Conservation (phyloP, 2,113 vertebrate species). For the Calyptommatus sinebrachiatus region DNA sequence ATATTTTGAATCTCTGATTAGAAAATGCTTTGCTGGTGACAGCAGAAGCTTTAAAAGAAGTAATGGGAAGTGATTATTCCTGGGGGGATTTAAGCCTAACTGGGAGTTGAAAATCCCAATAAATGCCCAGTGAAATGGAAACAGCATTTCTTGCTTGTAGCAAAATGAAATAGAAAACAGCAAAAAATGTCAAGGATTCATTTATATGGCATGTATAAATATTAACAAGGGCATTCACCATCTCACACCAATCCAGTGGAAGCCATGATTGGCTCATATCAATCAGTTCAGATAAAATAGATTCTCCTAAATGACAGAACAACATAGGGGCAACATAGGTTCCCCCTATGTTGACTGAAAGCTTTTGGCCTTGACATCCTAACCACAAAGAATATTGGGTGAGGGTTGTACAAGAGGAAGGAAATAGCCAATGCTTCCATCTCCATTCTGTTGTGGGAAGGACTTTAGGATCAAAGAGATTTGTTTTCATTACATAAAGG, state of each 20-base stretch:
- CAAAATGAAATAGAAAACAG: not conserved
- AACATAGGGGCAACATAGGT: no score
- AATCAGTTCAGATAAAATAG: not conserved
- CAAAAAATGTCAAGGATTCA: slow-evolving; percentile 13
- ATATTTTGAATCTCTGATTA: no score
- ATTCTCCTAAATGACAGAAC: slow-evolving; percentile 11
- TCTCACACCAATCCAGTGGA: not conserved
- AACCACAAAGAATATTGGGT: not conserved
- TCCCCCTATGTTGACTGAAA: not conserved
- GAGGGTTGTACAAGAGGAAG: not conserved
- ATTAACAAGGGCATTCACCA: not conserved
- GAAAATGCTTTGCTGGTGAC: not conserved
- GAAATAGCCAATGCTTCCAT: not conserved
- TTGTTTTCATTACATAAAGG: not conserved
- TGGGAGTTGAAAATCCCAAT: slow-evolving; percentile 25
- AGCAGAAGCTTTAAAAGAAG: slow-evolving; percentile 51
- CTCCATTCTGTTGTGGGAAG: not conserved
- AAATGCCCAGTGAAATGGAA: slow-evolving; percentile 36
- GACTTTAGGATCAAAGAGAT: not conserved
- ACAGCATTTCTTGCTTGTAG: slow-evolving; percentile 23
- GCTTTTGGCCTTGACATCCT: not conserved
- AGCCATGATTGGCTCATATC: not conserved
- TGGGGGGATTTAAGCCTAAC: slow-evolving; percentile 23
- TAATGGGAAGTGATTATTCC: slow-evolving; percentile 46
- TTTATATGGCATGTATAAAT: not conserved